Evolutionary conservation across 2,113 vertebrate genomes (phyloP).

Genomic region (Tetrax tetrax): DNA sequence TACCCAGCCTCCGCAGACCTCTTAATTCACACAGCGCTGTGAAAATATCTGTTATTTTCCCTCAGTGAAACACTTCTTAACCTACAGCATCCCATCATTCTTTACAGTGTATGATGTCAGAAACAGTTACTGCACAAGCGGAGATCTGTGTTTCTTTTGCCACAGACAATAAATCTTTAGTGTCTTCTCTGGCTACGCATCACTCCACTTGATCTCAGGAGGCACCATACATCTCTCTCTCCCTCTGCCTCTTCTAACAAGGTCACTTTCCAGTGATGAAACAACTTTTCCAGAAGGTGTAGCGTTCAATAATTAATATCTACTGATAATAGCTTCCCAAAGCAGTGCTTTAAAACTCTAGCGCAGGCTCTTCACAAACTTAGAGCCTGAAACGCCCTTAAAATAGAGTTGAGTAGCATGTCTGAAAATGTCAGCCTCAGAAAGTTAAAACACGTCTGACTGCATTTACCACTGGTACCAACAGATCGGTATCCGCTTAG

Average conservation of each 20-base stretch:
- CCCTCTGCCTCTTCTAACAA: conserved; percentile 72
- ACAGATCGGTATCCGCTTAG: no score
- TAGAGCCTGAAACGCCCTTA: neutral
- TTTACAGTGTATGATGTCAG: conserved; percentile 72
- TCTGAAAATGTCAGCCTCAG: neutral
- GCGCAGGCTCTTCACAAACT: neutral
- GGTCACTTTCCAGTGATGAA: conserved; percentile 75
- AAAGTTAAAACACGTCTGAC: fast-evolving
- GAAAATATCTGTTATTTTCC: conserved; percentile 29
- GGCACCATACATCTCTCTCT: conserved; percentile 60
- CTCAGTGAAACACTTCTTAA: conserved; percentile 48
- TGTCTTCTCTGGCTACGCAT: conserved; percentile 78
- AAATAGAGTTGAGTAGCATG: neutral
- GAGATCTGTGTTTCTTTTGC: conserved; percentile 84
- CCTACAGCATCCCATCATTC: conserved; percentile 58
- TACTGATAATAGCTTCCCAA: conserved; percentile 16
- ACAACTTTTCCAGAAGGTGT: conserved; percentile 58
- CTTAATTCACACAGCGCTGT: neutral
- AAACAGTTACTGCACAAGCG: conserved; percentile 74
- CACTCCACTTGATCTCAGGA: conserved; percentile 78
- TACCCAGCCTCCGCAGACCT: neutral
- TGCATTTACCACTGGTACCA: neutral
- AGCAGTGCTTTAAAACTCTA: conserved; percentile 17
- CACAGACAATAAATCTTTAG: conserved; percentile 86
- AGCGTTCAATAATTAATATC: conserved; percentile 60